A percentile compares a stretch with the other conserved stretches of the same genome.
Evolutionary conservation across 2,113 vertebrate species (phyloP).

Genomic region (Indicator indicator): DNA sequence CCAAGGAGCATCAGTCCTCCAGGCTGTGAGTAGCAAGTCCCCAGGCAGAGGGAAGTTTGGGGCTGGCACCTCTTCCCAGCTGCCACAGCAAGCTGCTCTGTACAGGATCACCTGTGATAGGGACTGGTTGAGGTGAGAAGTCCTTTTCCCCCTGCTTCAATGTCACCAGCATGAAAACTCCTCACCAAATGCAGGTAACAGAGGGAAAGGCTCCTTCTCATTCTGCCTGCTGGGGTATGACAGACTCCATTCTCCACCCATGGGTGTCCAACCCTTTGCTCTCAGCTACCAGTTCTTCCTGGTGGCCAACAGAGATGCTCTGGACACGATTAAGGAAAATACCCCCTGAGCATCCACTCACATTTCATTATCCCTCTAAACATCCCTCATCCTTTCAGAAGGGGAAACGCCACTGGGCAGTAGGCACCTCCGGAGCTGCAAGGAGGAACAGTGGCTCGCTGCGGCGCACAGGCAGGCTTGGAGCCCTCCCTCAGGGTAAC

Average conservation of each 20-base stretch:
- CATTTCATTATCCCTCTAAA: neutral
- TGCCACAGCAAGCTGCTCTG: neutral
- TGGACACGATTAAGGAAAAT: neutral
- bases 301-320: neutral
- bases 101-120: accelerated
- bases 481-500: slow-evolving; percentile 5
- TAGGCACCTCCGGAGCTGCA: neutral
- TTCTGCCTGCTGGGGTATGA: neutral
- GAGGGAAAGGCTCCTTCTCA: neutral
- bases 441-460: neutral
- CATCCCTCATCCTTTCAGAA: neutral
- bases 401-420: neutral
- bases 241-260: accelerated
- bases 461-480: neutral
- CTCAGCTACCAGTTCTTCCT: neutral
- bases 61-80: neutral
- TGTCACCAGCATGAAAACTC: neutral
- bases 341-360: neutral
- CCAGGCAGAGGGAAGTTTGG: accelerated
- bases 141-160: accelerated
- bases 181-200: accelerated
- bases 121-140: neutral
- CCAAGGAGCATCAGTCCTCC: neutral
- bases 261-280: neutral
- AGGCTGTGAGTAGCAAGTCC: neutral